Base-by-base conservation (phyloP, 2,797 vertebrate species). In the Trachurus trachurus region DNA sequence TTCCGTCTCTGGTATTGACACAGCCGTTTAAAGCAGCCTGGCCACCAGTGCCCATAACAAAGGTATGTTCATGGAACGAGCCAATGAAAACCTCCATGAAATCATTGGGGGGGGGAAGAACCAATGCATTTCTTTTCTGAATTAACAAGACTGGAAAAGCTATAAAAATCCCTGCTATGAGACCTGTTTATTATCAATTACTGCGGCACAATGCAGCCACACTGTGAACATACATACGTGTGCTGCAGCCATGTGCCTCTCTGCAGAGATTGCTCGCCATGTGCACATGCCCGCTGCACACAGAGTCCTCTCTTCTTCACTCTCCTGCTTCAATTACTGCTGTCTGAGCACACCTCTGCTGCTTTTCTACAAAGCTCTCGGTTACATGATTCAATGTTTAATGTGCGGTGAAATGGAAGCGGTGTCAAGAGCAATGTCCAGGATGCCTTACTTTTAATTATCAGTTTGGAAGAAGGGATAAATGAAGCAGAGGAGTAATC, bases 1-100 rank as follows among this genome's bases (percentile, higher is more conserved):
- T 94, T 95, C 91, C 88, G 88, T 86, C 73, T 90, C 93, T 95
- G 93, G 84, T 94, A 90, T 93, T 93, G 91, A 94, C 92, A 90
- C 88, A 94, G 90, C 68, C 83, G 76, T 72, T 87, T 78, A 81
- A 88, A 77, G 85, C 74, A 37, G 76, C 87, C 83, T 78, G 81
- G 91, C 81, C 83, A 83, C 87, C 73, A 60, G 71, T 61, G 78
- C 64, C 81, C 72, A 71, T 91, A 91, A 95, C 91, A 94, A 93
- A 94, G 91, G 82, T 89, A 92, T 88, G 93, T 94, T 95, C 90
- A 94, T 92, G 88, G 75, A 87, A 62, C 68, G 71, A 73, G 91
- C 84, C 87, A 81, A 85, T 52, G 65, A 85, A 79, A 79, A 63
- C 57, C 67, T 77, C 79, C 69, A 74, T 88, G 84, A 73, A 91